Base-by-base conservation (phyloP, 1,140 invertebrate genomes). In the Oedothorax gibbosus region DNA sequence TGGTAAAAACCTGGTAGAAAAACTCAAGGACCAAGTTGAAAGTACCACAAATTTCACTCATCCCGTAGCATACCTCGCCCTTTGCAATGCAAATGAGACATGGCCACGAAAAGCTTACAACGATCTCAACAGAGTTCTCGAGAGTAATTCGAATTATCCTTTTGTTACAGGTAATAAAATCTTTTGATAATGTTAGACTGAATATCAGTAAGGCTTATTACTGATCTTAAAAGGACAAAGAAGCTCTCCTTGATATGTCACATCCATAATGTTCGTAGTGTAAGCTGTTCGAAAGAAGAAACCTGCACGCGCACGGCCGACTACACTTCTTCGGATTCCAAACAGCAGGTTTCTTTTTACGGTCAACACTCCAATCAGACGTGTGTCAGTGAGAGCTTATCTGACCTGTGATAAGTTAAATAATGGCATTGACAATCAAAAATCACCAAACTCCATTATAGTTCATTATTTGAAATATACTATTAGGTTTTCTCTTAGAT, bases 61-160 rank as follows among this genome's bases (percentile, higher is more conserved):
- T 49, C 75, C 75, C 14, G 35, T 79, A 12, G 57, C 51, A 14
- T 79, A 79, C 21, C 54, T 79, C 15, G 49, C 56, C 53, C 64
- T 79, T 1, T 79, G 76, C 18, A 79, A 79, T 35, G 62, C 51
- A 0, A 79, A 79, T 7, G 64, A 68, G 20, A 9, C 15, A 0
- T 68, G 60, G 76, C 64, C 76, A 12, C 3, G 12, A 0, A 68
- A 35, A 66, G 76, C 60, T 11, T 2, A 5, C 4, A 4, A 14
- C 11, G 49, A 79, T 21, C 21, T 79, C 6, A 4, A 9, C 7
- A 53, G 14, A 9, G 6, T 79, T 18, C n/a, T 79, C 15, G 54
- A 20, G 0, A 68, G 21, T 14, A 12, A 35, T 68, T 10, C 14
- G 11, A 21, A 20, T 11, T 66, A 56, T n/a, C 76, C 60, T 7